These are phyloP conservation scores for Neuroscelio doddi DNA, from an alignment of 2,888 invertebrate species.

Conservation along the genomic window DNA sequence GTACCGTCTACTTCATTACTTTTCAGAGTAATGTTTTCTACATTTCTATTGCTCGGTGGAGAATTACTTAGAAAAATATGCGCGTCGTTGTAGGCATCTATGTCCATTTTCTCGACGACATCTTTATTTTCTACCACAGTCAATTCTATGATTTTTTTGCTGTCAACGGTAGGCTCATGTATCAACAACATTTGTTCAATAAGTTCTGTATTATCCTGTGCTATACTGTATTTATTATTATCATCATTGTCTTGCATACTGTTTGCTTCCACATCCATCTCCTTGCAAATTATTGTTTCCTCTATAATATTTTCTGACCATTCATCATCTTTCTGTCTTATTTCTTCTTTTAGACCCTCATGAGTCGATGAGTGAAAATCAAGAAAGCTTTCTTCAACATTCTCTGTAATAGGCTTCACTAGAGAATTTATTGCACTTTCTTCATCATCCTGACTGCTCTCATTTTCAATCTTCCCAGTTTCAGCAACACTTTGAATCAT, in stretches of 20 bases:
- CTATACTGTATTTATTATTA: slow-evolving; percentile 44
- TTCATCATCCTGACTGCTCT: slow-evolving; percentile 59
- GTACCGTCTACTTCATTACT: too few relatives aligned
- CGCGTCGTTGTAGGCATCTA: slow-evolving; percentile 39
- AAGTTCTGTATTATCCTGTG: slow-evolving; percentile 52
- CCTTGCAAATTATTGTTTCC: slow-evolving; percentile 70
- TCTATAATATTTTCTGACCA: slow-evolving; percentile 68
- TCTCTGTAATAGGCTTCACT: slow-evolving; percentile 47
- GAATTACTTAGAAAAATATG: slow-evolving; percentile 31
- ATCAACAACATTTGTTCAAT: slow-evolving; percentile 60
- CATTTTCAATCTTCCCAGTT: slow-evolving; percentile 38
- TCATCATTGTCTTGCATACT: slow-evolving; percentile 23
- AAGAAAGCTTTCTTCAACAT: slow-evolving; percentile 54
- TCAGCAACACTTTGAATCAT: slow-evolving; percentile 20
- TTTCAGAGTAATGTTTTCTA: too few relatives aligned
- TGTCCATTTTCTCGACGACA: slow-evolving; percentile 56
- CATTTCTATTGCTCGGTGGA: too few relatives aligned
- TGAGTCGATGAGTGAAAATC: slow-evolving; percentile 42
- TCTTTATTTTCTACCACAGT: slow-evolving; percentile 62
- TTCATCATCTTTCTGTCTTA: too few relatives aligned
- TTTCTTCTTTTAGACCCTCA: slow-evolving; percentile 41
- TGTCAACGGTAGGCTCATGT: slow-evolving; percentile 51
- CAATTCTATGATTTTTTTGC: slow-evolving; percentile 58
- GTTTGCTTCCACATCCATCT: slow-evolving; percentile 65
- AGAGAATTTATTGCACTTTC: slow-evolving; percentile 52